Conservation (phyloP, 1,140 invertebrate species). For the Probaryconus sp. region DNA sequence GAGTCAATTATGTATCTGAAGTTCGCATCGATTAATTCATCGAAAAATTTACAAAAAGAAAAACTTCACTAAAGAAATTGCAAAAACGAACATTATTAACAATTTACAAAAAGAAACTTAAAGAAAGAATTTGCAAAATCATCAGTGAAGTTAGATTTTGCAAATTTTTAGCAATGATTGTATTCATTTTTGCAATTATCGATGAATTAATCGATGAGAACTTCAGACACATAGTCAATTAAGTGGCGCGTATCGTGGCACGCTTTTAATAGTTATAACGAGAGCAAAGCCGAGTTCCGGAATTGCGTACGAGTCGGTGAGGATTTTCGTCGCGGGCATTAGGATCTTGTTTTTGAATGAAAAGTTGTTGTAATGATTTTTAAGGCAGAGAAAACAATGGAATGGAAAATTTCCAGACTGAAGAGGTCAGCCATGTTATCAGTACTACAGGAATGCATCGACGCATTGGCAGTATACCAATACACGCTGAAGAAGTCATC, state of each 20-base stretch:
- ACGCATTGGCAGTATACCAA: conserved; percentile 71
- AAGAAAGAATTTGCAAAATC: too few relatives aligned
- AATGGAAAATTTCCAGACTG: conserved; percentile 52
- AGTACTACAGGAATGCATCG: conserved; percentile 68
- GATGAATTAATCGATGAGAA: too few relatives aligned
- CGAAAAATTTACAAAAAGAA: too few relatives aligned
- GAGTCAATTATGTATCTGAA: too few relatives aligned
- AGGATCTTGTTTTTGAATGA: neutral
- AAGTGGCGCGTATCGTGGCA: conserved; percentile 1
- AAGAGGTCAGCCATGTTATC: conserved; percentile 59
- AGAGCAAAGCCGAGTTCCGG: neutral
- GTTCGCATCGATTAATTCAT: too few relatives aligned
- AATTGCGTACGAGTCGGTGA: neutral
- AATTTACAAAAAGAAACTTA: too few relatives aligned
- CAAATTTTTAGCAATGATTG: too few relatives aligned
- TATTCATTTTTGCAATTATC: too few relatives aligned
- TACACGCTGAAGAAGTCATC: conserved; percentile 64
- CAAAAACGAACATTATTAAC: too few relatives aligned
- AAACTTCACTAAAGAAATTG: too few relatives aligned
- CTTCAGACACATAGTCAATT: too few relatives aligned
- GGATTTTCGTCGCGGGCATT: neutral
- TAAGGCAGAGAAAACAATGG: conserved; percentile 37
- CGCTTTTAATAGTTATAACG: conserved; percentile 8
- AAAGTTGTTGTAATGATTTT: conserved; percentile 40
- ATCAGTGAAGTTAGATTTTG: too few relatives aligned